A percentile compares a stretch with the other conserved stretches of the same genome.
Conservation (phyloP, 2,797 vertebrate species). For the Ispidina lecontei region DNA sequence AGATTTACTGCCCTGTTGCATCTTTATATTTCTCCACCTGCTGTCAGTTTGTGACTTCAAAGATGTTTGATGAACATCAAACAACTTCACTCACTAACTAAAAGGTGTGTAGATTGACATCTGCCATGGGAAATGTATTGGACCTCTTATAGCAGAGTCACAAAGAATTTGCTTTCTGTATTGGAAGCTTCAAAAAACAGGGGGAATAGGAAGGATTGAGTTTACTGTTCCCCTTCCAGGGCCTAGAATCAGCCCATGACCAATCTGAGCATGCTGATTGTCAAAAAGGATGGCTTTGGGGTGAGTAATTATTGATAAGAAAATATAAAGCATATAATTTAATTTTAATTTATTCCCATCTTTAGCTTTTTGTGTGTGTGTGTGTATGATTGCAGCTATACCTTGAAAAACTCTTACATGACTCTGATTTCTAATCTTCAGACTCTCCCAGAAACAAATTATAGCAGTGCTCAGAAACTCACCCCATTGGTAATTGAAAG, state of each 20-base stretch:
- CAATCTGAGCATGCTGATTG: background rate
- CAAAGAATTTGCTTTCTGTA: background rate
- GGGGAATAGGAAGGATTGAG: background rate
- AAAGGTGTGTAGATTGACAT: background rate
- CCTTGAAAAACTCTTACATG: background rate
- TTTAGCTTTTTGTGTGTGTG: background rate
- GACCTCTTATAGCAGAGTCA: fast-evolving
- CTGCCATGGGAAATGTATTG: background rate
- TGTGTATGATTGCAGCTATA: background rate
- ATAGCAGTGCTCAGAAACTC: conserved; percentile 34
- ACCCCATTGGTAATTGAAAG: conserved; percentile 56
- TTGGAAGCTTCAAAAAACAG: background rate
- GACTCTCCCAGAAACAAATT: conserved; percentile 12
- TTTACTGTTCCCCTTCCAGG: background rate
- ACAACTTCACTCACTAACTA: background rate
- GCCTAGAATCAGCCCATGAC: background rate
- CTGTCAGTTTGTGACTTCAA: background rate
- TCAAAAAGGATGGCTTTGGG: background rate
- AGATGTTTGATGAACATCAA: background rate
- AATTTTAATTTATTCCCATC: conserved; percentile 36
- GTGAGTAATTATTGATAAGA: conserved; percentile 22
- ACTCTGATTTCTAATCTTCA: conserved; percentile 39
- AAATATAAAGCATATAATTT: conserved; percentile 24
- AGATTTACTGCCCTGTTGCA: background rate
- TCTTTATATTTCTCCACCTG: background rate